Evolutionary conservation across 1,140 invertebrate species (phyloP), one percentile per base, ranked within the genome.

Genomic region (Prorops nasuta): DNA sequence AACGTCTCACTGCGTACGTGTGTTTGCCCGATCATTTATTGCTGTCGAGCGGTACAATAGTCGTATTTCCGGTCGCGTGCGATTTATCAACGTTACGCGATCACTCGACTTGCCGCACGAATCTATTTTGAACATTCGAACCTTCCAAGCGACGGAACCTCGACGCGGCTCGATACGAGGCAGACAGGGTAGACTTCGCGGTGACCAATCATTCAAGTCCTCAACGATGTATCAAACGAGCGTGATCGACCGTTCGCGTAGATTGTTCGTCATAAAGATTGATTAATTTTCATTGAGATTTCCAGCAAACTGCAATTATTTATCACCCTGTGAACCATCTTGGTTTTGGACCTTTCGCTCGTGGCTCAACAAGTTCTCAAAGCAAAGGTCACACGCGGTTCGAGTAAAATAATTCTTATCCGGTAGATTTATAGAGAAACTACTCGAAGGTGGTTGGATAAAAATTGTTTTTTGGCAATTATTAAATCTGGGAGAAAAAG

Each of bases 11-110:
- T n/a, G n/a, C n/a, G n/a, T n/a, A n/a, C n/a, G 49, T 45, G 53
- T 43, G 49, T 51, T 42, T 37, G 42, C n/a, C n/a, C n/a, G n/a
- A n/a, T 51, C 49, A 55, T 55, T 55, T 51, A 55, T 55, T 55
- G 53, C 45, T 51, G 42, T 55, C 49, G n/a, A n/a, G n/a, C 22
- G 34, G 24, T 43, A 55, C 49, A 55, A 55, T 55, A 55, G 51
- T 55, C 51, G 42, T 45, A 55, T 55, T 51, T 21, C 42, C 32
- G 15, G 49, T 14, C 19, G 40, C 19, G 42, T 7, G 18, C 49
- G 49, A 51, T 46, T 51, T 46, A 51, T 55, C 53, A 55, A 41
- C 17, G 37, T 20, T 7, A 28, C 24, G 4, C 24, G 4, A 4
- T 28, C 24, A 10, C 24, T 28, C 24, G 24, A 28, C 10, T 51